phyloP scores from a whole-genome alignment of 2,888 invertebrate species.

The Parnassius smintheus region DNA sequence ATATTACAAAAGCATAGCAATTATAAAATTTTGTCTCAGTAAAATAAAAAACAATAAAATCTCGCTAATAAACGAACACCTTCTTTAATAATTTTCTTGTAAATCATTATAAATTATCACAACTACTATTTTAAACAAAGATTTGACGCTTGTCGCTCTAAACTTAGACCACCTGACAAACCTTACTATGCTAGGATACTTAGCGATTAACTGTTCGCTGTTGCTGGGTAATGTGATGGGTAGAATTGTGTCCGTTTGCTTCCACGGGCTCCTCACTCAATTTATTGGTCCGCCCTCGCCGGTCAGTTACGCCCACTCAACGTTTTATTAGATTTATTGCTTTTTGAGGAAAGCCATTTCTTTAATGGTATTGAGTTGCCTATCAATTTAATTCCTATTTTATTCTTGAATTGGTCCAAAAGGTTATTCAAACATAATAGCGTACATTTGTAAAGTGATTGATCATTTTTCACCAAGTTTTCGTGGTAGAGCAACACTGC shows the following conservation, averaged over 20 bases:
- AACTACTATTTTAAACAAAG: no score
- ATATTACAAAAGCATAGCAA: no score
- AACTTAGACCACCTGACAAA: slow-evolving; percentile 1
- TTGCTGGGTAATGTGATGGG: slow-evolving; percentile 3
- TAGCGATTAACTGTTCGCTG: slow-evolving; percentile 1
- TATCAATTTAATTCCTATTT: slow-evolving; percentile 13
- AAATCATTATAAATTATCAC: no score
- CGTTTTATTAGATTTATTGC: slow-evolving; percentile 25
- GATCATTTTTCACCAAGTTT: no score
- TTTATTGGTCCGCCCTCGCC: slow-evolving; percentile 4
- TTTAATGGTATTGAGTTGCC: slow-evolving; percentile 21
- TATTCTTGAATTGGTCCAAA: neutral
- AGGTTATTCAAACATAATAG: neutral
- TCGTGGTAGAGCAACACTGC: no score
- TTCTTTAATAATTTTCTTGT: no score
- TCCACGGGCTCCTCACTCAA: neutral
- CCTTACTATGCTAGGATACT: neutral
- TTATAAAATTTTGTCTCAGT: no score
- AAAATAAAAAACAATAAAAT: no score
- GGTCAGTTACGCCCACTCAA: slow-evolving; percentile 15
- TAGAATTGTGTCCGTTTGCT: neutral
- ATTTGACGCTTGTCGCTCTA: neutral
- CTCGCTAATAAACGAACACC: no score
- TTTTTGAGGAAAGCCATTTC: slow-evolving; percentile 20
- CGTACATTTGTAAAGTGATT: no score